These are phyloP conservation scores for Trichechus manatus DNA, from an alignment of 2,113 vertebrate species.

Conservation along the genomic window DNA sequence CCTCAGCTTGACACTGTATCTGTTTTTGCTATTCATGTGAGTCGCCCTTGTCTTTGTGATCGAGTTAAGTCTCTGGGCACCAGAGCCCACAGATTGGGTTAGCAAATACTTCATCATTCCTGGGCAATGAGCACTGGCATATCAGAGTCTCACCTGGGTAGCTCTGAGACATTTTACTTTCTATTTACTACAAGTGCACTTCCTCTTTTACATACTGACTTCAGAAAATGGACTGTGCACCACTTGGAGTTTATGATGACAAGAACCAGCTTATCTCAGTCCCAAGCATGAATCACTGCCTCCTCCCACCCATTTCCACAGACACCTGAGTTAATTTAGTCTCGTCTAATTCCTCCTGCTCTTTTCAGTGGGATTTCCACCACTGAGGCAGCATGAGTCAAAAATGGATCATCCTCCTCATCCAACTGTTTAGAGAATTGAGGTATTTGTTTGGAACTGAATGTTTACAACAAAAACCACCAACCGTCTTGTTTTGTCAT, in stretches of 20 bases:
- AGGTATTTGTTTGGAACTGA: conserved; percentile 68
- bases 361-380: conserved; percentile 68
- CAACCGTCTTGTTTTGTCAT: conserved; percentile 62
- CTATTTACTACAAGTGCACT: conserved; percentile 71
- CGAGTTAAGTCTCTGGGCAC: background rate
- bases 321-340: conserved; percentile 75
- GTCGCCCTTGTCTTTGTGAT: background rate
- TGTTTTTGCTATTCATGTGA: background rate
- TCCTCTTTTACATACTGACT: conserved; percentile 70
- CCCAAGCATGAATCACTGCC: conserved; percentile 68
- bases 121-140: background rate
- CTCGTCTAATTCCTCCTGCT: conserved; percentile 75
- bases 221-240: conserved; percentile 77
- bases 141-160: background rate
- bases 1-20: background rate
- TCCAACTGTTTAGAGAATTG: conserved; percentile 24
- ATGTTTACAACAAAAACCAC: conserved; percentile 73
- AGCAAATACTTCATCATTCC: background rate
- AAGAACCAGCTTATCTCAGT: conserved; percentile 69
- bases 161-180: conserved; percentile 66
- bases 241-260: conserved; percentile 46
- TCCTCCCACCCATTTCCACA: conserved; percentile 75
- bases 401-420: conserved; percentile 56
- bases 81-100: background rate
- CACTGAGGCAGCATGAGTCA: conserved; percentile 76